Evolutionary conservation across 2,888 invertebrate genomes (phyloP), one percentile per base, ranked within the genome.

Genomic region (Aelia acuminata): DNA sequence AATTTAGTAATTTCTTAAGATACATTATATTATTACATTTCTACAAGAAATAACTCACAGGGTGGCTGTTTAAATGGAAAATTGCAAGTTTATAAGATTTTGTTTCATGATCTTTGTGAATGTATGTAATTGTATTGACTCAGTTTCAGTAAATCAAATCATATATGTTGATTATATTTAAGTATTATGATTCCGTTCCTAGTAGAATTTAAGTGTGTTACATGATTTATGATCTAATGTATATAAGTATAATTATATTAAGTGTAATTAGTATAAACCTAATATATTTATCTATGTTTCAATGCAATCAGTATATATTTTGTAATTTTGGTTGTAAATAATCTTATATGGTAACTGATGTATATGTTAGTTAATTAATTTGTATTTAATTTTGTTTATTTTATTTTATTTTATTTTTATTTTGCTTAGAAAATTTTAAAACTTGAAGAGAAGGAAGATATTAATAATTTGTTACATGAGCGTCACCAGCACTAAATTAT

Each of bases 151-250:
- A 26, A 26, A 22, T 57, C 26, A 57, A 15, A 63, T 31, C 13
- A 63, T 63, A 5, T 63, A 31, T 63, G 4, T 31, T 31, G 3
- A 18, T 35, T 70, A 70, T 3, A 18, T 18, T 70, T 35, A 70
- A 70, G 63, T 70, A 31, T 70, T 70, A 70, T 70, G 35, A 70
- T 70, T 70, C 63, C 18, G 63, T 70, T 70, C 63, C 63, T 70
- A 70, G 20, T 70, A 70, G 63, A 18, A 18, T 70, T 70, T 70
- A 70, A 70, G 63, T 70, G 7, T 70, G 18, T 70, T 35, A 5
- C 35, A 70, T 70, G 15, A 70, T 35, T 18, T 35, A 35, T 57
- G n/a, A n/a, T 57, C 18, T n/a, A n/a, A n/a, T n/a, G n/a, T n/a
- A n/a, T n/a, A n/a, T n/a, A n/a, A n/a, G n/a, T n/a, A n/a, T n/a